Evolutionary conservation across 1,140 invertebrate species (phyloP).

Genomic region (Lineus longissimus): DNA sequence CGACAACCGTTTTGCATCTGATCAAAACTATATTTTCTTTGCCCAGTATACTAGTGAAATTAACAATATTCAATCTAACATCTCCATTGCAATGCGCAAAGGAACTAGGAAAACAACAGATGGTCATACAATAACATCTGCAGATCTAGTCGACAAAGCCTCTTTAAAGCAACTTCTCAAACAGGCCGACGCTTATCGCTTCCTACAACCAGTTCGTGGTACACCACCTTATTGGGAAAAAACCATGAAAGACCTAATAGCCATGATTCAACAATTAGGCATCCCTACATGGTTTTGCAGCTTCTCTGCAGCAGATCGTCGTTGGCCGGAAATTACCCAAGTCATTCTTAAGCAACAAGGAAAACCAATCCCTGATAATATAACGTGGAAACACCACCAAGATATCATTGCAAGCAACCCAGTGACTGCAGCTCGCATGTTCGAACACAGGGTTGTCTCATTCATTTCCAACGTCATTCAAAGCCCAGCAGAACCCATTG

Average conservation of each 20-base stretch:
- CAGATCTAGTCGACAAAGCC: background rate
- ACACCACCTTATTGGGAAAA: slow-evolving; percentile 2
- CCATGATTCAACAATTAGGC: background rate
- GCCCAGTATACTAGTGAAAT: background rate
- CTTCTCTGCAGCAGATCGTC: background rate
- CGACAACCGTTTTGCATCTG: background rate
- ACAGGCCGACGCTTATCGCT: background rate
- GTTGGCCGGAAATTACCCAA: background rate
- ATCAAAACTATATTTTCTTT: slow-evolving; percentile 1
- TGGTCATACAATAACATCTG: background rate
- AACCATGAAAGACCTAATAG: background rate
- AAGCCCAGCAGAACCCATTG: slow-evolving; percentile 11
- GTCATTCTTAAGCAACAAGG: background rate
- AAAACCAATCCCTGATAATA: too few relatives aligned
- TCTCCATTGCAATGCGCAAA: background rate
- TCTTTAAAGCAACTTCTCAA: background rate
- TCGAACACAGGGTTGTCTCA: slow-evolving; percentile 16
- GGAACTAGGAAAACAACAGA: background rate
- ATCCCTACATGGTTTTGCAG: slow-evolving; percentile 1
- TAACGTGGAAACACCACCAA: too few relatives aligned
- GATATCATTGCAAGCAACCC: slow-evolving; percentile 10
- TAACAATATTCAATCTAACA: background rate
- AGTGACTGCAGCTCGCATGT: slow-evolving; percentile 19
- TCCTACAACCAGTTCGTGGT: background rate
- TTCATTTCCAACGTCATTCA: slow-evolving; percentile 17